Percentiles rank a stretch among this genome's conserved stretches.
These are phyloP conservation scores for Caenorhabditis wallacei DNA, from an alignment of 2,888 invertebrate species.

Conservation along the genomic window DNA sequence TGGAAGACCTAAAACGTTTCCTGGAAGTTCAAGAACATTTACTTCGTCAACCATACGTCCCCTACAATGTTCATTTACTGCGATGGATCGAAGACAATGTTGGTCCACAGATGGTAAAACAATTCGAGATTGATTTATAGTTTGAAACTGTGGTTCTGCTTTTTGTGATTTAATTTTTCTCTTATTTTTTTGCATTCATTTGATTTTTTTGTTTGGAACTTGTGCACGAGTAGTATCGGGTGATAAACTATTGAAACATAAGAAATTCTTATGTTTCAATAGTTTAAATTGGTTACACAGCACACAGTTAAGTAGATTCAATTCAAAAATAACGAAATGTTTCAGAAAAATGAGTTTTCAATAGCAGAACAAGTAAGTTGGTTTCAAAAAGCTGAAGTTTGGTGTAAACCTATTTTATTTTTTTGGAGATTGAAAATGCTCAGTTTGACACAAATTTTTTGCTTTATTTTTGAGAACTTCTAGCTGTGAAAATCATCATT, in stretches of 20 bases:
- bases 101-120: constrained; percentile 70
- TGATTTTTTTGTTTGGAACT: constrained; percentile 27
- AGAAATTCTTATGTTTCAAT: neutral
- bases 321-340: constrained; percentile 4
- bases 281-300: neutral
- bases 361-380: constrained; percentile 66
- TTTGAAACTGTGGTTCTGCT: constrained; percentile 41
- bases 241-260: constrained; percentile 13
- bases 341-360: constrained; percentile 66
- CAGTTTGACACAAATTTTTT: constrained; percentile 28
- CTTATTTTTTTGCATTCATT: constrained; percentile 2
- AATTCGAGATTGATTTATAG: constrained; percentile 51
- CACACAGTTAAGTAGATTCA: neutral
- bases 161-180: constrained; percentile 10
- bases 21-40: constrained; percentile 83
- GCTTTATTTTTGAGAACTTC: constrained; percentile 23
- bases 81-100: constrained; percentile 83
- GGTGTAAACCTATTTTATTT: constrained; percentile 27
- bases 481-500: constrained; percentile 44
- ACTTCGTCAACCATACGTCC: constrained; percentile 82
- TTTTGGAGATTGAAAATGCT: constrained; percentile 9
- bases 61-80: constrained; percentile 82
- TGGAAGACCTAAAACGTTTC: constrained; percentile 83
- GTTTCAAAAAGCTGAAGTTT: constrained; percentile 39
- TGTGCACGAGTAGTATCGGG: constrained; percentile 55